phyloP scores from a whole-genome alignment of 2,797 vertebrate genomes.

The Salarias fasciatus region DNA sequence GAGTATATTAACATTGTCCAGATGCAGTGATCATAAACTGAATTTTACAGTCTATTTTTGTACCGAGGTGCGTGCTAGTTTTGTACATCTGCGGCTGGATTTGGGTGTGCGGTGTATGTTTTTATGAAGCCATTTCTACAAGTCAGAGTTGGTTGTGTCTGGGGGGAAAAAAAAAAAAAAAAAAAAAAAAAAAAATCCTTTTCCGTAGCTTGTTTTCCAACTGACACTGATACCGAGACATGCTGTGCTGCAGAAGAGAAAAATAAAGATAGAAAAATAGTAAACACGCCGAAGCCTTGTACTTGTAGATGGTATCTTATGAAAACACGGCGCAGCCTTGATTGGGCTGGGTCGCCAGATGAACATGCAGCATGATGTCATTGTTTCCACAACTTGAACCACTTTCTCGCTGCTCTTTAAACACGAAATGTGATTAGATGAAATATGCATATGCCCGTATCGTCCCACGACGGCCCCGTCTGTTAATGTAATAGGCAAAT shows the following conservation, averaged over 20 bases:
- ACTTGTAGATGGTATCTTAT: slow-evolving; percentile 54
- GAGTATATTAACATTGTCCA: slow-evolving; percentile 67
- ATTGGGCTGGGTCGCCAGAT: slow-evolving; percentile 62
- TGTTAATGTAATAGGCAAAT: slow-evolving; percentile 76
- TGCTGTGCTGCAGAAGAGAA: background rate
- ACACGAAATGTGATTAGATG: slow-evolving; percentile 76
- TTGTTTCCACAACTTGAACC: slow-evolving; percentile 78
- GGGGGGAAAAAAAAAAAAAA: slow-evolving; percentile 41
- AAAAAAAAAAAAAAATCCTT: slow-evolving; percentile 30
- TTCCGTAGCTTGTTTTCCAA: slow-evolving; percentile 19
- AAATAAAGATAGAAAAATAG: slow-evolving; percentile 6
- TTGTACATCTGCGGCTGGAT: slow-evolving; percentile 38
- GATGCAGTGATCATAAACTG: slow-evolving; percentile 60
- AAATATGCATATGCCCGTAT: slow-evolving; percentile 72
- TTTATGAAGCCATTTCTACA: slow-evolving; percentile 45
- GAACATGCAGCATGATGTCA: slow-evolving; percentile 70
- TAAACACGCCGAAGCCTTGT: slow-evolving; percentile 30
- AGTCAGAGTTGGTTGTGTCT: slow-evolving; percentile 28
- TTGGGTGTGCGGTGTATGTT: slow-evolving; percentile 25
- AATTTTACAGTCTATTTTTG: slow-evolving; percentile 59
- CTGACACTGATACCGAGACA: slow-evolving; percentile 38
- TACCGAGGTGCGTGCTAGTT: slow-evolving; percentile 23
- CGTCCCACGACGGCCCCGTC: slow-evolving; percentile 67
- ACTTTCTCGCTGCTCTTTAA: slow-evolving; percentile 70
- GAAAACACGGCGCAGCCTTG: slow-evolving; percentile 41